Evolutionary conservation across 2,888 invertebrate species (phyloP).

Genomic region (Chrysotoxum bicinctum): DNA sequence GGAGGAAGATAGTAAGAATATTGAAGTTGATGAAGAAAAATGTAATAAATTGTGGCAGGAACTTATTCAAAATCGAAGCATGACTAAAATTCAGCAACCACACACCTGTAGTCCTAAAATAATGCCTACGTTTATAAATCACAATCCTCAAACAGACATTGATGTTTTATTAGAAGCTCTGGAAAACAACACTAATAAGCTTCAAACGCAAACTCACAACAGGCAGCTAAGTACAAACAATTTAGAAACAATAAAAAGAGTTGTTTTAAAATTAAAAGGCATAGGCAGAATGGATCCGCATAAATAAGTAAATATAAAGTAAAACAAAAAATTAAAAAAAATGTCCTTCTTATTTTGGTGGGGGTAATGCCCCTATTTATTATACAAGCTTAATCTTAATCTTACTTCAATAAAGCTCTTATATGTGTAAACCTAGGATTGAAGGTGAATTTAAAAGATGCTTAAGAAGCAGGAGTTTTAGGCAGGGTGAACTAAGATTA

Average conservation of each 20-base stretch:
- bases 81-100: not conserved
- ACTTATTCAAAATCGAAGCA: constrained; percentile 1
- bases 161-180: constrained; percentile 23
- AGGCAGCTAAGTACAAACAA: not conserved
- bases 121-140: not conserved
- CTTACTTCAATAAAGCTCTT: too few species aligned
- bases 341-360: too few species aligned
- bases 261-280: constrained; percentile 5
- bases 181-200: constrained; percentile 12
- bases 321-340: too few species aligned
- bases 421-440: too few species aligned
- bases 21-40: not conserved
- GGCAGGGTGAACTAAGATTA: too few species aligned
- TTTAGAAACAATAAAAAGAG: constrained; percentile 10
- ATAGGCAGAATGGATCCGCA: not conserved
- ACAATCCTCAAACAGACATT: constrained; percentile 11
- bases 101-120: constrained; percentile 1
- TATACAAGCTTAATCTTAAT: too few species aligned
- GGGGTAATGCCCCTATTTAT: too few species aligned
- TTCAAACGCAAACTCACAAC: not conserved
- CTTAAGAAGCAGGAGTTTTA: too few species aligned
- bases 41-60: constrained; percentile 4
- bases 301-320: too few species aligned
- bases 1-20: not conserved
- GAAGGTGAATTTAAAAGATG: too few species aligned